Evolutionary conservation across 2,797 vertebrate species (phyloP).

Genomic region (Loris lydekkerianus): DNA sequence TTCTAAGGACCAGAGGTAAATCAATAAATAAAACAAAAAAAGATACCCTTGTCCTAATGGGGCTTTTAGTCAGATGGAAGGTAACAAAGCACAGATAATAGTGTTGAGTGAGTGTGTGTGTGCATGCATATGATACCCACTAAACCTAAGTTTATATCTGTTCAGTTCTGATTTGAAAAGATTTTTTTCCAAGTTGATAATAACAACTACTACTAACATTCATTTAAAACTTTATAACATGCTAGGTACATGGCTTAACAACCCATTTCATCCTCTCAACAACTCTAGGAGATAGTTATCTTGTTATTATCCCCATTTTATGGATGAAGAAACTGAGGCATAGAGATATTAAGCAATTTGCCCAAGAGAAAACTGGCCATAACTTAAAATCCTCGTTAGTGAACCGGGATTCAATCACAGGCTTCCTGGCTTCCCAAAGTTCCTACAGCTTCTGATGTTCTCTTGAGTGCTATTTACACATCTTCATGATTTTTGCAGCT

Average conservation of each 20-base stretch:
- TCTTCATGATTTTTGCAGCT: neutral
- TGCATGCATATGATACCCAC: neutral
- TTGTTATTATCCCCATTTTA: neutral
- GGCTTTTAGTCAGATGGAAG: neutral
- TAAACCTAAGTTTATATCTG: neutral
- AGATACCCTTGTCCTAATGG: neutral
- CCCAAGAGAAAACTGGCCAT: neutral
- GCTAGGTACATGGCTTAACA: neutral
- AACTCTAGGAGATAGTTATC: neutral
- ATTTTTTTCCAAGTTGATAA: neutral
- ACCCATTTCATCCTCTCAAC: neutral
- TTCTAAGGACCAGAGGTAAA: neutral
- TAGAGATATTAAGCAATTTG: neutral
- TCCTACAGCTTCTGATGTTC: neutral
- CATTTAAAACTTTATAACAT: neutral
- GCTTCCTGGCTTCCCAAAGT: neutral
- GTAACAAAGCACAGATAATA: neutral
- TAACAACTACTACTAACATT: neutral
- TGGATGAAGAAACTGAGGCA: neutral
- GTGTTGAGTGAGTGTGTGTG: neutral
- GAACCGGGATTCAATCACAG: neutral
- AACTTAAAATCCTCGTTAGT: neutral
- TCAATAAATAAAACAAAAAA: slow-evolving; percentile 42
- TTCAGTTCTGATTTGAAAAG: neutral
- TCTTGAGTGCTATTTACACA: neutral